A percentile compares a stretch with the other conserved stretches of the same genome.
Conservation (phyloP, 2,797 vertebrate genomes). For the Dipus sagitta region DNA sequence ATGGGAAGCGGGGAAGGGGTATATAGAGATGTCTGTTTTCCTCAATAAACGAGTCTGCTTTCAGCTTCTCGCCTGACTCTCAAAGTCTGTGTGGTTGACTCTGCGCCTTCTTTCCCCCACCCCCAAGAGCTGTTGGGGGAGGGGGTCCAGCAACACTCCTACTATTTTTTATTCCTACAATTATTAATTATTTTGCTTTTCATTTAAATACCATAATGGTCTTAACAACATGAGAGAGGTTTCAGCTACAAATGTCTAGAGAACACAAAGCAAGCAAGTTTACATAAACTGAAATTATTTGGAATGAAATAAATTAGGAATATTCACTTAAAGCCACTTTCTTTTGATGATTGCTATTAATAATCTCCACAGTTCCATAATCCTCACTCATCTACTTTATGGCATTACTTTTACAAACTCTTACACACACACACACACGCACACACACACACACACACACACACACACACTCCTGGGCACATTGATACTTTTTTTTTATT, state of each 20-base stretch:
- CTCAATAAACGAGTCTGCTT: too few relatives aligned
- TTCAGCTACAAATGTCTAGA: background rate
- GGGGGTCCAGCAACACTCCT: too few relatives aligned
- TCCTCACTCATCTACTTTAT: background rate
- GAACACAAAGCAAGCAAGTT: background rate
- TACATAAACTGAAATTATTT: slow-evolving; percentile 26
- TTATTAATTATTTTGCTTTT: slow-evolving; percentile 36
- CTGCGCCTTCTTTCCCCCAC: too few relatives aligned
- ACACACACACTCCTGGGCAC: background rate
- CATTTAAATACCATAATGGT: background rate
- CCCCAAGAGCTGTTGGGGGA: too few relatives aligned
- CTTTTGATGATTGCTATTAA: background rate
- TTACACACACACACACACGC: background rate
- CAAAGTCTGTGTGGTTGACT: too few relatives aligned
- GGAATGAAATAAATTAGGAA: slow-evolving; percentile 26
- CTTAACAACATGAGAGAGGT: slow-evolving; percentile 21
- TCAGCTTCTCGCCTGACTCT: too few relatives aligned
- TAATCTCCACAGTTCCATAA: background rate
- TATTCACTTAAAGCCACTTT: background rate
- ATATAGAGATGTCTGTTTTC: too few relatives aligned
- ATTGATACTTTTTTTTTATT: background rate
- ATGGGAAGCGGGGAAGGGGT: too few relatives aligned
- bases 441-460: too few relatives aligned
- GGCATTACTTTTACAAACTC: background rate
- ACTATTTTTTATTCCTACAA: background rate